Evolutionary conservation across 2,113 vertebrate species (phyloP), one percentile per base, ranked within the genome.

Genomic region (Xyrauchen texanus): DNA sequence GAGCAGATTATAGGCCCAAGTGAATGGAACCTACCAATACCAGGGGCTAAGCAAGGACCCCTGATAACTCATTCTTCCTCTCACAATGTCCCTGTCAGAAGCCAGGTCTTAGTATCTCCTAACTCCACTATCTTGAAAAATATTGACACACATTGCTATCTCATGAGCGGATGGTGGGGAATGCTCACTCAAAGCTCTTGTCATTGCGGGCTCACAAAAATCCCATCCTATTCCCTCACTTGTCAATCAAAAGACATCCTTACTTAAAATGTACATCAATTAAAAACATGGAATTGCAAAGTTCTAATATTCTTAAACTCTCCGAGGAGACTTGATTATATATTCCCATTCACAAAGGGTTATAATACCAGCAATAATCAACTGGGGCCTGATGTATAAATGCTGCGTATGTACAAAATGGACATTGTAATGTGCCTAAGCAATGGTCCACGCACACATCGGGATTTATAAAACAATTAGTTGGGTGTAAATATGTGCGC

Each of bases 21-120:
- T 95, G 94, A 95, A 95, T 92, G 91, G 92, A 92, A 66, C 83
- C 89, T 91, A 92, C 92, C 91, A 88, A 90, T 89, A 90, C 86
- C 85, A 85, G 70, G 81, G 90, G 90, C 91, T 92, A 92, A 93
- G 90, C 90, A 81, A 77, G 92, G 87, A 92, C 84, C 93, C 91
- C 91, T 87, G 85, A 89, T 90, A 89, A 69, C 85, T 93, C 88
- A 94, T 95, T 95, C 92, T 95, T 93, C 85, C 86, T 93, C 91
- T 92, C 93, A 93, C 21, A 61, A 78, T 68, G 91, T 94, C 94
- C 86, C 93, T 91, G 93, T 92, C 93, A 94, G 93, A 94, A 91
- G 88, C 93, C 90, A 4, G 91, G 89, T 89, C 93, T 92, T 91
- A 87, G 86, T 91, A 91, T 89, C 92, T 94, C 92, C 93, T 93